Conservation (phyloP, 2,113 vertebrate species). For the Ranitomeya imitator region DNA sequence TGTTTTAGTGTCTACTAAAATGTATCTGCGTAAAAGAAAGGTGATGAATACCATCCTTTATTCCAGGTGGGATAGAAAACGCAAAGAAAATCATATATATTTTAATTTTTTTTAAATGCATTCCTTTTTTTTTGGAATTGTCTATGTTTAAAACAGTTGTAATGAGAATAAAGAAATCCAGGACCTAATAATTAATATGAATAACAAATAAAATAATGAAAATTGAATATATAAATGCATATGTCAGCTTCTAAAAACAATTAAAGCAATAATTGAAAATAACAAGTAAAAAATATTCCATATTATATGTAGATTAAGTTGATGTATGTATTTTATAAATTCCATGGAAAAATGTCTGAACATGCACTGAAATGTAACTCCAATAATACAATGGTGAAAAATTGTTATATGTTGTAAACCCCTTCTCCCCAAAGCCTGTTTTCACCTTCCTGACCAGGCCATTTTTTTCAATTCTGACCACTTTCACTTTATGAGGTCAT, state of each 20-base stretch:
- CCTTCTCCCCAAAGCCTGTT: too few species aligned
- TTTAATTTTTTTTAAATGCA: slow-evolving; percentile 25
- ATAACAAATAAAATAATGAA: background rate
- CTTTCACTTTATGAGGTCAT: too few species aligned
- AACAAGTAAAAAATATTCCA: background rate
- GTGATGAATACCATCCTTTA: slow-evolving; percentile 32
- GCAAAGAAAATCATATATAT: slow-evolving; percentile 23
- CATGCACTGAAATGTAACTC: background rate
- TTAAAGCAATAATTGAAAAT: background rate
- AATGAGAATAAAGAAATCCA: slow-evolving; percentile 25
- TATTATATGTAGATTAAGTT: background rate
- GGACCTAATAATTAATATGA: background rate
- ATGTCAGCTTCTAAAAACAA: background rate
- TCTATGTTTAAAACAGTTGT: slow-evolving; percentile 20
- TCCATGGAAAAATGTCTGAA: background rate
- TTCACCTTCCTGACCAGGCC: too few species aligned
- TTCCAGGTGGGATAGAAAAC: slow-evolving; percentile 36
- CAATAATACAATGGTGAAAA: background rate
- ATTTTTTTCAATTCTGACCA: too few species aligned
- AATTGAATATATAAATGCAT: background rate
- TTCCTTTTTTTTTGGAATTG: background rate
- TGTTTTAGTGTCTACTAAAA: slow-evolving; percentile 52
- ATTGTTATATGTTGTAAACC: background rate
- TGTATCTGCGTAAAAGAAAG: slow-evolving; percentile 33
- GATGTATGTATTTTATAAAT: background rate